Evolutionary conservation across 2,797 vertebrate species (phyloP).

Genomic region (Helicolenus hilgendorfi): DNA sequence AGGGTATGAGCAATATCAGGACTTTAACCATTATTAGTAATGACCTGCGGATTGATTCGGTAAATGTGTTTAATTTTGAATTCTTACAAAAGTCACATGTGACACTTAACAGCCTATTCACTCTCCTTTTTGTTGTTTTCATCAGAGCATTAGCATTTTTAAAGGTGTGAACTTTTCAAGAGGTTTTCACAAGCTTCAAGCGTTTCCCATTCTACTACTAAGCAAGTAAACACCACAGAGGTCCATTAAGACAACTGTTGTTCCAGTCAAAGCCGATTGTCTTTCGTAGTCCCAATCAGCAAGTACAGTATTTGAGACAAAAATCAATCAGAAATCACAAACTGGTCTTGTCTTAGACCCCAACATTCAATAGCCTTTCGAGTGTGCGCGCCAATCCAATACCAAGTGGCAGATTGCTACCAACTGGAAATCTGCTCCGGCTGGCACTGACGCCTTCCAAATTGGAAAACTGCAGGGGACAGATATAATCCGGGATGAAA

Average conservation of each 20-base stretch:
- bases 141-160: neutral
- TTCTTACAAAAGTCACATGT: neutral
- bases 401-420: constrained; percentile 36
- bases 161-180: neutral
- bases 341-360: neutral
- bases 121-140: neutral
- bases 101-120: neutral
- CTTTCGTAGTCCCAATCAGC: neutral
- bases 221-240: neutral
- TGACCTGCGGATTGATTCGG: neutral
- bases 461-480: constrained; percentile 5
- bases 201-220: neutral
- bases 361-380: neutral
- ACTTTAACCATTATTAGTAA: neutral
- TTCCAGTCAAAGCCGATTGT: neutral
- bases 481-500: constrained; percentile 14
- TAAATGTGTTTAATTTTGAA: neutral
- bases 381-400: constrained; percentile 2
- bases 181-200: neutral
- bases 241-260: neutral
- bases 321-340: neutral
- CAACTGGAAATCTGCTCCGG: constrained; percentile 47
- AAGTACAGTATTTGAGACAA: neutral
- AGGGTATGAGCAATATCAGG: neutral
- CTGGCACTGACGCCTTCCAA: constrained; percentile 28